These are phyloP conservation scores for Peromyscus aztecus DNA, from an alignment of 2,797 vertebrate genomes.

Conservation along the genomic window DNA sequence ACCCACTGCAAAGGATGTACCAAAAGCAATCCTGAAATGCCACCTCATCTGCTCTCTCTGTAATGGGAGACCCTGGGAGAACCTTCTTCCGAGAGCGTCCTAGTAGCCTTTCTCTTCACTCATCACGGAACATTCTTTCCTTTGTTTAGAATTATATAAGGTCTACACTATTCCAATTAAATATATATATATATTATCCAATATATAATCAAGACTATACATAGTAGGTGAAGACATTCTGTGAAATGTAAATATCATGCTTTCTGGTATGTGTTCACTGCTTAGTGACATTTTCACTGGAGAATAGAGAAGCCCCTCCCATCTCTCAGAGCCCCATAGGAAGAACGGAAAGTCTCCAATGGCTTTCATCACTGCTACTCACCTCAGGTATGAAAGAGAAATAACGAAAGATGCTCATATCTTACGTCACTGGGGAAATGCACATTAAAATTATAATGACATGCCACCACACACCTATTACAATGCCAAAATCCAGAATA, in stretches of 20 bases:
- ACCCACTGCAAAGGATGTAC: not conserved
- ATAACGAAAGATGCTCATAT: not conserved
- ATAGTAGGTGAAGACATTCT: not conserved
- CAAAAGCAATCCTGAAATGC: not conserved
- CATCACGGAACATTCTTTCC: not conserved
- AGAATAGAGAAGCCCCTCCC: not conserved
- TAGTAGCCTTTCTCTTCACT: not conserved
- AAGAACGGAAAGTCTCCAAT: not conserved
- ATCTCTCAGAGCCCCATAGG: not conserved
- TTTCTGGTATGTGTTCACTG: not conserved
- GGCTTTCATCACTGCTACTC: not conserved
- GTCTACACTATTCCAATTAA: not conserved
- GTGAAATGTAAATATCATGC: not conserved
- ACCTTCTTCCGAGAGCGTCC: not conserved
- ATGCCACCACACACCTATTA: not conserved
- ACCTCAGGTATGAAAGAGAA: not conserved
- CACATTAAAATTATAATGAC: not conserved
- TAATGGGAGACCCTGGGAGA: not conserved
- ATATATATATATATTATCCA: not conserved
- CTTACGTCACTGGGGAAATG: not conserved
- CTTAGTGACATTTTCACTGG: not conserved
- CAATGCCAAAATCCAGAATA: not conserved
- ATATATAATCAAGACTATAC: not conserved
- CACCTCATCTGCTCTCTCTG: not conserved
- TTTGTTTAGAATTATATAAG: not conserved